Evolutionary conservation across 2,797 vertebrate species (phyloP), one percentile per base, ranked within the genome.

Genomic region (Myotis myotis): DNA sequence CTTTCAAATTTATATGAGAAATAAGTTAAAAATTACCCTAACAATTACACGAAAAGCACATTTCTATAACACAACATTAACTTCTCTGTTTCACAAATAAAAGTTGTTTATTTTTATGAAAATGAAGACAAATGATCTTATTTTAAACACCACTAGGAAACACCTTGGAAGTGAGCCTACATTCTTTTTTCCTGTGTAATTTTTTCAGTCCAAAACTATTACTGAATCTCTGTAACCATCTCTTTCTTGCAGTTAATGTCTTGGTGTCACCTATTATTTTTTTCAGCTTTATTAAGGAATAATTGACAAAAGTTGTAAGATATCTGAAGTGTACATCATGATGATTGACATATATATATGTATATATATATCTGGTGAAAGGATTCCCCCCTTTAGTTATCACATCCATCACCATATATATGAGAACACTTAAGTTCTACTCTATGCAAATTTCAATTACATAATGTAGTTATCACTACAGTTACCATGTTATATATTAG

Each of bases 1-100:
- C 53, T 57, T 89, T 87, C 10, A 38, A 83, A 92, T 91, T 93
- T 72, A 87, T 70, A 88, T 44, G 36, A 82, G 10, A 64, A 80
- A 49, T 53, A 10, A 80, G 8, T 55, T 85, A 64, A 72, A 57
- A 55, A 23, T 51, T 81, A 82, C 25, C 19, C 8, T 30, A 53
- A 47, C 36, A 80, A 51, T 71, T 68, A 89, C 62, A 66, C 55
- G 60, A 74, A 93, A 66, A 87, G 12, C 53, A 83, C 62, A 60
- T 72, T 53, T 76, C 38, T 79, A 44, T 55, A 25, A 55, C 36
- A 85, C 72, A 87, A 84, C 23, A 83, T 0, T 36, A 15, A 5
- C 6, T 75, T 70, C 25, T 53, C 28, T 68, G 44, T 57, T 88
- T 76, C 38, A 74, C 41, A 76, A 51, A 85, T 76, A 87, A 57